These are phyloP conservation scores for Sebastiscus tertius DNA, from an alignment of 2,797 vertebrate genomes.

Conservation along the genomic window DNA sequence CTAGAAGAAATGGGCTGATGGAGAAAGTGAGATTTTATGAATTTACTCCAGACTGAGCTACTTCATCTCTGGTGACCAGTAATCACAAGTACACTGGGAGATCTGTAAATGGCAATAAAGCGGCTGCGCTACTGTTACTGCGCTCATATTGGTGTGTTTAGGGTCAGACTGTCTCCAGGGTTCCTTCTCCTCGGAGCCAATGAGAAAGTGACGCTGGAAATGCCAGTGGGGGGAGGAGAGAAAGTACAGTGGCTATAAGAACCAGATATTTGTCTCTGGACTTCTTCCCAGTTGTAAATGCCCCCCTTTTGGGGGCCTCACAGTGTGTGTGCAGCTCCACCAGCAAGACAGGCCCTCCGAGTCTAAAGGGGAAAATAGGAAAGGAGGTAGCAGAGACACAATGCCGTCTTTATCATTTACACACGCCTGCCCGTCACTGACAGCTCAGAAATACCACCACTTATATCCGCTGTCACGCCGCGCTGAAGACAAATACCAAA, in stretches of 20 bases:
- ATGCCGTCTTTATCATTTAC: slow-evolving; percentile 82
- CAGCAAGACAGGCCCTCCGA: slow-evolving; percentile 74
- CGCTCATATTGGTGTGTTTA: slow-evolving; percentile 41
- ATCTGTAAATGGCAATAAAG: slow-evolving; percentile 25
- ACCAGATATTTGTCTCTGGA: slow-evolving; percentile 83
- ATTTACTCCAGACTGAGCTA: background rate
- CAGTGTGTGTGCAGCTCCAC: slow-evolving; percentile 74
- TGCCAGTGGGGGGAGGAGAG: slow-evolving; percentile 58
- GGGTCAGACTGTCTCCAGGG: slow-evolving; percentile 44
- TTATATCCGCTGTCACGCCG: slow-evolving; percentile 51
- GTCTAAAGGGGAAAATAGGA: slow-evolving; percentile 67
- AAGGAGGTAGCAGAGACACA: slow-evolving; percentile 78
- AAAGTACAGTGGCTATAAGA: slow-evolving; percentile 79
- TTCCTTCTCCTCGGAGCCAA: slow-evolving; percentile 65
- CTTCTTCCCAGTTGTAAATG: slow-evolving; percentile 82
- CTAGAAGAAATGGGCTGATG: background rate
- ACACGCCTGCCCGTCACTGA: slow-evolving; percentile 73
- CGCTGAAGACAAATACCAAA: slow-evolving; percentile 42
- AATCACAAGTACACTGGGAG: slow-evolving; percentile 4
- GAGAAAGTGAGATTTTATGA: background rate
- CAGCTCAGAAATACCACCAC: slow-evolving; percentile 68
- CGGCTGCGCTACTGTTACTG: slow-evolving; percentile 14
- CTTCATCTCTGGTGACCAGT: slow-evolving; percentile 10
- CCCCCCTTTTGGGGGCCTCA: slow-evolving; percentile 83
- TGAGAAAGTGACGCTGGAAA: slow-evolving; percentile 70